A percentile compares a stretch with the other conserved stretches of the same genome.
Conservation (phyloP, 2,888 invertebrate genomes). For the Ptilodon capucinus region DNA sequence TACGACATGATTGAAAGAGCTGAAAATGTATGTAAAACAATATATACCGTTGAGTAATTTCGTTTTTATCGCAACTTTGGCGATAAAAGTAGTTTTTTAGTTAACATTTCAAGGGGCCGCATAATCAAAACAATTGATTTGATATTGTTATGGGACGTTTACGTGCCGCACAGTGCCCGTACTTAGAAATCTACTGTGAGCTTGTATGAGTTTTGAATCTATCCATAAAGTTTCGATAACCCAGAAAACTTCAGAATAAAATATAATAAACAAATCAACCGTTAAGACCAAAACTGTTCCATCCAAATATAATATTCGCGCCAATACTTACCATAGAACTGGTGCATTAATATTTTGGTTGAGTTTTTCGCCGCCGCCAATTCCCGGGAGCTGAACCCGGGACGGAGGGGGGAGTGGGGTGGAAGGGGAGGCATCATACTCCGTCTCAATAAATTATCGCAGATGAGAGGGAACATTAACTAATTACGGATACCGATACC, state of each 20-base stretch:
- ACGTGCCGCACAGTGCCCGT: no score
- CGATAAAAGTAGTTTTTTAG: no score
- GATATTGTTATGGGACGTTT: no score
- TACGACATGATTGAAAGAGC: neutral
- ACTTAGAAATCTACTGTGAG: no score
- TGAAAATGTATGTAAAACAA: neutral
- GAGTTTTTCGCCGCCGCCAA: conserved; percentile 79
- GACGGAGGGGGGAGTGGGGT: conserved; percentile 45
- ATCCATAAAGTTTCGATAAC: no score
- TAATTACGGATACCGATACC: conserved; percentile 78
- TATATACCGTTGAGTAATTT: no score
- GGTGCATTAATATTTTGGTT: conserved; percentile 81
- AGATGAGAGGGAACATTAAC: conserved; percentile 80
- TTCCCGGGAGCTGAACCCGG: conserved; percentile 60
- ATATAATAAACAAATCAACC: no score
- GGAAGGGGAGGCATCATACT: conserved; percentile 56
- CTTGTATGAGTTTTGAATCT: no score
- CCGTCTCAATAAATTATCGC: conserved; percentile 81
- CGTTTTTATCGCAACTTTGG: no score
- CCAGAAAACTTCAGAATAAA: no score
- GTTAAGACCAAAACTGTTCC: conserved; percentile 45
- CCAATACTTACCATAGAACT: conserved; percentile 73
- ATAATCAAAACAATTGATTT: no score
- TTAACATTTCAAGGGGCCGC: no score
- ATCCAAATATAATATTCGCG: conserved; percentile 38